Conservation (phyloP, 2,888 invertebrate genomes). For the Chamaedrilus cognettii region DNA sequence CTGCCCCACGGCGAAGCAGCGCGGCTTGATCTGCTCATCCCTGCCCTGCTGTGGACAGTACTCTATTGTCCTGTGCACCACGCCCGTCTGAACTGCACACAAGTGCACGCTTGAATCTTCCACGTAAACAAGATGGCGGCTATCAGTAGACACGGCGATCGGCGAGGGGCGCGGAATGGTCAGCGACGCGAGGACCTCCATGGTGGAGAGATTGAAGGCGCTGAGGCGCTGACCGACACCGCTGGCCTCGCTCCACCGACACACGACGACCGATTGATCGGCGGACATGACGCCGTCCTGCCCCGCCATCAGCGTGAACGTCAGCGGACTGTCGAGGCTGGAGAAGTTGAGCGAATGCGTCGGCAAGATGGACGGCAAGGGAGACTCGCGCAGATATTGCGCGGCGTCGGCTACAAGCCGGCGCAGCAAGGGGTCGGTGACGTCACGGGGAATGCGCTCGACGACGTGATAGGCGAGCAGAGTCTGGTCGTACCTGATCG, state of each 20-base stretch:
- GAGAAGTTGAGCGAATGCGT: constrained; percentile 20
- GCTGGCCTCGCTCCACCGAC: constrained; percentile 14
- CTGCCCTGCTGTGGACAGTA: too few relatives aligned
- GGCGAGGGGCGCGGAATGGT: constrained; percentile 17
- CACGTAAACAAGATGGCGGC: constrained; percentile 12
- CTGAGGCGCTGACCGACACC: constrained; percentile 12
- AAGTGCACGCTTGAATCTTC: constrained; percentile 14
- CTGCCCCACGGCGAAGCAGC: constrained; percentile 18
- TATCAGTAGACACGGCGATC: constrained; percentile 18
- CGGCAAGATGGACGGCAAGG: constrained; percentile 27
- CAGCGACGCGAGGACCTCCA: constrained; percentile 23
- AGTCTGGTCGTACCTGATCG: constrained; percentile 26
- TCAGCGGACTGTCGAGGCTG: constrained; percentile 27
- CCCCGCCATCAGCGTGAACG: constrained; percentile 26
- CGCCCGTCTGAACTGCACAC: constrained; percentile 28
- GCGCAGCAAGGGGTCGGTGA: constrained; percentile 1
- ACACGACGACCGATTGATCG: constrained; percentile 23
- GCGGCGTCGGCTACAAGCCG: constrained; percentile 21
- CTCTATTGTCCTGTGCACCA: constrained; percentile 6
- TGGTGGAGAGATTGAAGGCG: constrained; percentile 19
- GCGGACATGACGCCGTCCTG: constrained; percentile 23
- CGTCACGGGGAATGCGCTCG: constrained; percentile 16
- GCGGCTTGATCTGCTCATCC: constrained; percentile 18
- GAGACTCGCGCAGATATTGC: constrained; percentile 20
- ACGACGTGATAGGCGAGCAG: constrained; percentile 26